Evolutionary conservation across 2,113 vertebrate genomes (phyloP).

Genomic region (Nothoprocta pentlandii): DNA sequence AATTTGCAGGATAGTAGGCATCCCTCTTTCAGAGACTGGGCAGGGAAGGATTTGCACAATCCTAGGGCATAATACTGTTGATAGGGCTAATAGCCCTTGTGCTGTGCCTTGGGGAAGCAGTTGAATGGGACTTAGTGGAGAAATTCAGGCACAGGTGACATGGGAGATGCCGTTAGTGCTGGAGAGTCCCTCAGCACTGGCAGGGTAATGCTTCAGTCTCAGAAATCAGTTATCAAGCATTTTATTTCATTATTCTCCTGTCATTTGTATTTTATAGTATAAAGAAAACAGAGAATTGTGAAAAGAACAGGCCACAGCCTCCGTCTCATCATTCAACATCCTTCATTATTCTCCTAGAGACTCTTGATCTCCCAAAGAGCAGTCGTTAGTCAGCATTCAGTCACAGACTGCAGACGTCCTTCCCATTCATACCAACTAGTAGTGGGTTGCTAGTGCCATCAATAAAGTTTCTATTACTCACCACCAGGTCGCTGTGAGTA

Average conservation of each 20-base stretch:
- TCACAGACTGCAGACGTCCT: neutral
- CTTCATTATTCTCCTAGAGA: neutral
- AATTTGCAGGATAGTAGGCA: neutral
- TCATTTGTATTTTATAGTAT: neutral
- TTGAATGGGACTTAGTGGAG: neutral
- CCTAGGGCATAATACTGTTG: neutral
- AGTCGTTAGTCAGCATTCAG: neutral
- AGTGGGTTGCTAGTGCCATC: too few species aligned
- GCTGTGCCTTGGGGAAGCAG: rapidly evolving
- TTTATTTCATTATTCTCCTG: neutral
- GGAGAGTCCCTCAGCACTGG: neutral
- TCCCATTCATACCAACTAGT: too few species aligned
- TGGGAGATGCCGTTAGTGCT: rapidly evolving
- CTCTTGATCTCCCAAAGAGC: neutral
- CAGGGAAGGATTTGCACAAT: neutral
- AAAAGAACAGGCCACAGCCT: neutral
- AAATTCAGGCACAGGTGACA: neutral
- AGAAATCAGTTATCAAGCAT: neutral
- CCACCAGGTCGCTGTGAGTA: neutral
- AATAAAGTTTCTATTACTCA: neutral
- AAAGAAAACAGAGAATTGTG: neutral
- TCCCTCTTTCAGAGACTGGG: rapidly evolving
- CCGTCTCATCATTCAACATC: neutral
- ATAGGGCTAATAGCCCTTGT: neutral
- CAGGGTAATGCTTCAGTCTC: neutral